Base-by-base conservation (phyloP, 2,797 vertebrate genomes). In the Scomberomorus guttatus region DNA sequence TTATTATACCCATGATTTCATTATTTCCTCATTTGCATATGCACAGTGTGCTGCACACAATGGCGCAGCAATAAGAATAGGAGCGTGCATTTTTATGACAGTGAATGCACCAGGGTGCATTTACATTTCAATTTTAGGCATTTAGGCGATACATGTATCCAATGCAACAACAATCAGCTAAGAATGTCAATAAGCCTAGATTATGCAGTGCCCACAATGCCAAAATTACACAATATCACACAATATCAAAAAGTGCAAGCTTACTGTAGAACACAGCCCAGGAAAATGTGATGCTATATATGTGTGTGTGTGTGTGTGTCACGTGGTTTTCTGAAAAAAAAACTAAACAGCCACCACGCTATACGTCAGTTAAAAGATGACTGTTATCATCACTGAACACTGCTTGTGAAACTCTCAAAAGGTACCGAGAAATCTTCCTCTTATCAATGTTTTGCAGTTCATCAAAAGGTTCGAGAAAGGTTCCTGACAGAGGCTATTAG, bases 1-100 rank as follows among this genome's bases (percentile, higher is more conserved):
- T 85, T 72, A 71, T 79, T 39, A 64, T 44, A 20, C 61, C 65
- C n/a, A 17, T 61, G 78, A 87, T 87, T 85, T 81, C 17, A 81
- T 88, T 84, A 75, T 74, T 75, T 72, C 22, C 63, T 62, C 6
- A 68, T 82, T 87, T 85, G 63, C 74, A 74, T 77, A 62, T 24
- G 34, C 72, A 71, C 70, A 69, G 24, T 69, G 32, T 55, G 59
- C 51, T 34, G 64, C 64, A 77, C 62, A 77, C 59, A 81, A 81
- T 80, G 34, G 66, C 25, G 4, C 1, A 1, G 48, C 54, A 58
- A 59, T 55, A 51, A 72, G 44, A 82, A 83, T 37, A 57, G 58
- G 12, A 46, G 52, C 5, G 22, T 56, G 70, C 37, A 68, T 76
- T 75, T 74, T 59, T 59, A 51, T 61, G 68, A 77, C 22, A 48